phyloP scores from a whole-genome alignment of 2,797 vertebrate species.

The Gymnothorax reevesii region DNA sequence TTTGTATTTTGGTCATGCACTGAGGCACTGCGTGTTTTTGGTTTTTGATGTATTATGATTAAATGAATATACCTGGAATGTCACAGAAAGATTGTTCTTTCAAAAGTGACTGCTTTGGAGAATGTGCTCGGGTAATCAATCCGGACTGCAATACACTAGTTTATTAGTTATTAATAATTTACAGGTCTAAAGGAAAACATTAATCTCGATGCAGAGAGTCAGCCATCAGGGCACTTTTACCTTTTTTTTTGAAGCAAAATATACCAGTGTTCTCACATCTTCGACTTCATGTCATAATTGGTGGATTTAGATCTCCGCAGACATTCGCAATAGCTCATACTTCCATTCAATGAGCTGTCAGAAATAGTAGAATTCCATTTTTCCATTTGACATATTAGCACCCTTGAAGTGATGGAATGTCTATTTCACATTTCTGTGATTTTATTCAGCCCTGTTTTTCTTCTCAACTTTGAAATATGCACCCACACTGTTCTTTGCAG shows the following conservation, averaged over 20 bases:
- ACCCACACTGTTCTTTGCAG: not conserved
- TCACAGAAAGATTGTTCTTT: not conserved
- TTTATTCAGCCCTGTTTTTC: not conserved
- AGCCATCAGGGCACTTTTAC: not conserved
- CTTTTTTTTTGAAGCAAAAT: not conserved
- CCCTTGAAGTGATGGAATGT: constrained; percentile 46
- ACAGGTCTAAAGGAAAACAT: not conserved
- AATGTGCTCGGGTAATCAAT: not conserved
- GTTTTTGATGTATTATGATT: not conserved
- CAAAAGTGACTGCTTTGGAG: not conserved
- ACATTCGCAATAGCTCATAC: not conserved
- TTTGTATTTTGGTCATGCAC: too few relatives aligned
- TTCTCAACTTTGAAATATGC: not conserved
- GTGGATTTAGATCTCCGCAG: not conserved
- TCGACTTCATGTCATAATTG: not conserved
- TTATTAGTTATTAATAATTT: not conserved
- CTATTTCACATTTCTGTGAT: constrained; percentile 45
- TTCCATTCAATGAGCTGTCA: not conserved
- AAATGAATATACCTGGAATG: not conserved
- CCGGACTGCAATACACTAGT: not conserved
- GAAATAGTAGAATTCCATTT: not conserved
- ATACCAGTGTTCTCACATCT: not conserved
- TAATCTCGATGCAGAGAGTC: not conserved
- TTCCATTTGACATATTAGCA: not conserved
- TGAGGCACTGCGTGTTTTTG: not conserved